Evolutionary conservation across 2,888 invertebrate species (phyloP).

Genomic region (Idaea aversata): DNA sequence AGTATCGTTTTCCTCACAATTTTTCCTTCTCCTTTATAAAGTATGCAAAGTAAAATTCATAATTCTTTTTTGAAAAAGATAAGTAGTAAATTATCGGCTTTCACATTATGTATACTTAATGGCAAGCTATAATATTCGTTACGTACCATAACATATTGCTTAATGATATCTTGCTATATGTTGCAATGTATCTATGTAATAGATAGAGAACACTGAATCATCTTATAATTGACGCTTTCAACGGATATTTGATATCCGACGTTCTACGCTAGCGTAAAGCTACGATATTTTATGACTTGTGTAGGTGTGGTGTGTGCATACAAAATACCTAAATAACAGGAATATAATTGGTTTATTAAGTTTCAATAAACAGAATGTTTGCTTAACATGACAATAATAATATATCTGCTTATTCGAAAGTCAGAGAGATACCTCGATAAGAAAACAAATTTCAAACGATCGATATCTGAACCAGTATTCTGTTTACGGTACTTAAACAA

Average conservation of each 20-base stretch:
- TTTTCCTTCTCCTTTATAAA: neutral
- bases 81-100: neutral
- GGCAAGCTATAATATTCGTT: neutral
- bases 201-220: constrained; percentile 25
- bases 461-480: neutral
- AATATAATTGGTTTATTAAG: neutral
- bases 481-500: neutral
- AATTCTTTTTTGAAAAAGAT: neutral
- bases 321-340: constrained; percentile 8
- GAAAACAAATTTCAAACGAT: constrained; percentile 1
- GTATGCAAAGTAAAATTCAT: neutral
- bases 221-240: constrained; percentile 30
- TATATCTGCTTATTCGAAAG: constrained; percentile 1
- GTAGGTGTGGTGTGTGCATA: constrained; percentile 18
- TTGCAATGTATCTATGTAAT: constrained; percentile 15
- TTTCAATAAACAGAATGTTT: constrained; percentile 5
- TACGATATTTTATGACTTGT: constrained; percentile 15
- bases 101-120: neutral
- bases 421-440: constrained; percentile 3
- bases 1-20: too few species aligned
- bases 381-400: neutral
- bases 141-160: neutral
- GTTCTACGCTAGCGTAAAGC: constrained; percentile 25
- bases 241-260: constrained; percentile 26
- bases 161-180: constrained; percentile 11